Conservation (phyloP, 2,797 vertebrate species). For the Buphagus erythrorhynchus region DNA sequence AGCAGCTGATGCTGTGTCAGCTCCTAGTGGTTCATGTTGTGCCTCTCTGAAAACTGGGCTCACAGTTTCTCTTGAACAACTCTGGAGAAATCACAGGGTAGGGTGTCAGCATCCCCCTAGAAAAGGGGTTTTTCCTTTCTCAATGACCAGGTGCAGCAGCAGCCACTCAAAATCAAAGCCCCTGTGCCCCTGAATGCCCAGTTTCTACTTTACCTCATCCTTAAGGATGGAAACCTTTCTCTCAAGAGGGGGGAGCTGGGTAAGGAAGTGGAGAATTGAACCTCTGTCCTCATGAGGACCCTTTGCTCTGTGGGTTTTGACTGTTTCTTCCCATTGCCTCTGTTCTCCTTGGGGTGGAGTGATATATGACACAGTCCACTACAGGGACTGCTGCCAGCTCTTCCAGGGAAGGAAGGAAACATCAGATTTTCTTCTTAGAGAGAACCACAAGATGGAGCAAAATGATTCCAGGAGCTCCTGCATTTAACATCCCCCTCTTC, state of each 20-base stretch:
- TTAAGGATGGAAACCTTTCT: not conserved
- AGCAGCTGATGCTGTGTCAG: not conserved
- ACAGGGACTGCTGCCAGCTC: not conserved
- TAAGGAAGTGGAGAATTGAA: not conserved
- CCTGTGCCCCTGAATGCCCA: not conserved
- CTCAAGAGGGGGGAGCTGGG: not conserved
- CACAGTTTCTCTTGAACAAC: accelerated
- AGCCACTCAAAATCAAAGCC: not conserved
- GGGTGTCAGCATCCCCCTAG: accelerated
- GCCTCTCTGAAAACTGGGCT: not conserved
- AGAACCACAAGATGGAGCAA: constrained; percentile 35
- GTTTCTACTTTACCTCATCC: not conserved
- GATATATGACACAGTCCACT: accelerated
- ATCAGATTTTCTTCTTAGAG: not conserved
- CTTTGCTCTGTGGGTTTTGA: not conserved
- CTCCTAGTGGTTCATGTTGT: not conserved
- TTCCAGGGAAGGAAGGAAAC: not conserved
- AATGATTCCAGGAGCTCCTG: not conserved
- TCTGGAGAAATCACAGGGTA: not conserved
- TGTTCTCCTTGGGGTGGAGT: not conserved
- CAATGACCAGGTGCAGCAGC: not conserved
- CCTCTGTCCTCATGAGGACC: not conserved
- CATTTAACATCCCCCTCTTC: not conserved
- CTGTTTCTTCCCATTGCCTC: accelerated
- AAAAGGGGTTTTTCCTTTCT: not conserved